Evolutionary conservation across 2,797 vertebrate genomes (phyloP).

Genomic region (Gymnothorax reevesii): DNA sequence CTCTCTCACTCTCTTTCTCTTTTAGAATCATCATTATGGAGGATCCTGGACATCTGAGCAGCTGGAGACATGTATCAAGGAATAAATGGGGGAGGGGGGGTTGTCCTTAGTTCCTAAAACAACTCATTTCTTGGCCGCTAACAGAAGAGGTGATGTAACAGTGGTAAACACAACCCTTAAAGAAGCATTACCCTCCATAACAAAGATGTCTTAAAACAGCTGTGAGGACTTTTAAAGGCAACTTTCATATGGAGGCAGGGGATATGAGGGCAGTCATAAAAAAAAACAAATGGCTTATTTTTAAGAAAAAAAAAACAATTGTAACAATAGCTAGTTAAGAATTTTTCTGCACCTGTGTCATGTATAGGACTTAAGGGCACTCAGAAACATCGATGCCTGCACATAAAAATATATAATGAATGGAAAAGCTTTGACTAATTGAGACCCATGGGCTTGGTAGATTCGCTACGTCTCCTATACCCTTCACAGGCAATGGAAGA

Average conservation of each 20-base stretch:
- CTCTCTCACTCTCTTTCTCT: too few species aligned
- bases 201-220: slow-evolving; percentile 52
- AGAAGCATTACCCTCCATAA: too few species aligned
- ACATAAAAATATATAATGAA: neutral
- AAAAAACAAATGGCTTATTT: slow-evolving; percentile 39
- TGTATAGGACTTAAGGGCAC: neutral
- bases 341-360: neutral
- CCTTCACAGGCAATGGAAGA: slow-evolving; percentile 5
- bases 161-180: too few species aligned
- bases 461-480: neutral
- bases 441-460: slow-evolving; percentile 16
- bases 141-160: too few species aligned
- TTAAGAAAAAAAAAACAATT: neutral
- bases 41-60: too few species aligned
- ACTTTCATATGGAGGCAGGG: slow-evolving; percentile 61
- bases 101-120: too few species aligned
- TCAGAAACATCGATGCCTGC: neutral
- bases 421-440: neutral
- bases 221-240: slow-evolving; percentile 57
- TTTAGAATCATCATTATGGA: too few species aligned
- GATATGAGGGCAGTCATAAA: slow-evolving; percentile 44
- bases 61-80: too few species aligned
- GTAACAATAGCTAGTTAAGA: neutral
- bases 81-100: too few species aligned
- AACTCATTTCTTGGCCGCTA: too few species aligned